A percentile compares a stretch with the other conserved stretches of the same genome.
Evolutionary conservation across 53 echinoderm and acorn worm genomes (phyloP).

Genomic region (Echinometra lucunter): DNA sequence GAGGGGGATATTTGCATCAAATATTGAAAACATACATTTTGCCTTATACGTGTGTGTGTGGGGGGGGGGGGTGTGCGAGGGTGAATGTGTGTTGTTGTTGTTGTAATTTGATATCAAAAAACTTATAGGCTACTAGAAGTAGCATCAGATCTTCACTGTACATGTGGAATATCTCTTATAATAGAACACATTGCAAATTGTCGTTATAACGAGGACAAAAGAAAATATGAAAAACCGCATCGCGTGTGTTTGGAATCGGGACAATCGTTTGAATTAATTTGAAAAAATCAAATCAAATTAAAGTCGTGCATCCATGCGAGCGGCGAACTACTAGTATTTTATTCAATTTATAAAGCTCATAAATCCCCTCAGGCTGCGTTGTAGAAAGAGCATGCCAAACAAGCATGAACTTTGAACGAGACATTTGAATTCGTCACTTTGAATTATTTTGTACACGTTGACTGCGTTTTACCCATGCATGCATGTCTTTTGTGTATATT

Average conservation of each 20-base stretch:
- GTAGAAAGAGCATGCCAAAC: background rate
- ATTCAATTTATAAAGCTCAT: background rate
- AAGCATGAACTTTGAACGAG: background rate
- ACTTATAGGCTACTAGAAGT: too few species aligned
- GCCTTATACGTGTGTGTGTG: too few species aligned
- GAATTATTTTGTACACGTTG: background rate
- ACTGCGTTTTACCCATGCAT: background rate
- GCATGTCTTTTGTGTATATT: background rate
- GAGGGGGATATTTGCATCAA: too few species aligned
- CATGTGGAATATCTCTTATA: background rate
- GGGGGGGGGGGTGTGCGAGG: too few species aligned
- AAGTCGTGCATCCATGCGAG: background rate
- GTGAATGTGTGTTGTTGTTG: background rate
- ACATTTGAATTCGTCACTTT: too few species aligned
- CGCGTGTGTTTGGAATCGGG: background rate
- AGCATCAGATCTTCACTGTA: background rate
- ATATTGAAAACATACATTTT: too few species aligned
- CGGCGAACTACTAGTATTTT: background rate
- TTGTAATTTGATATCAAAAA: background rate
- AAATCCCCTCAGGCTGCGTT: background rate
- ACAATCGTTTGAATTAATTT: background rate
- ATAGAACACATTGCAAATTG: background rate
- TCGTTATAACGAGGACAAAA: background rate
- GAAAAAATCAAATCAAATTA: background rate
- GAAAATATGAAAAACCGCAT: background rate